phyloP scores from a whole-genome alignment of 2,888 invertebrate genomes.

The Taphrorychus bicolor region DNA sequence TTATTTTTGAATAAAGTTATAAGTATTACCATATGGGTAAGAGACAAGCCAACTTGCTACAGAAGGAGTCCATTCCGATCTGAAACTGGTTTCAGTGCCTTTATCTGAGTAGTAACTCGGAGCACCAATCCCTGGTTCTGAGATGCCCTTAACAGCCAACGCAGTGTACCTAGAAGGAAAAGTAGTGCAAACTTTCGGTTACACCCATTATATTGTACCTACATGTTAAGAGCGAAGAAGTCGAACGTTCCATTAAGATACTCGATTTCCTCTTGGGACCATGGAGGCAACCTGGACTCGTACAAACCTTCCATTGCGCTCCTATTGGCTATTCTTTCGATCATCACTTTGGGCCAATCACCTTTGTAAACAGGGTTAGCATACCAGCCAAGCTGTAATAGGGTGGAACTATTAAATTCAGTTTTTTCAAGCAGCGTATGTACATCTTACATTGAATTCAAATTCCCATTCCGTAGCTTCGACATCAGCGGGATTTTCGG shows the following conservation, averaged over 20 bases:
- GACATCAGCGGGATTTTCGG: constrained; percentile 39
- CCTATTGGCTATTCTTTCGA: constrained; percentile 63
- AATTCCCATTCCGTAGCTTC: constrained; percentile 42
- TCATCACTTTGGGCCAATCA: constrained; percentile 73
- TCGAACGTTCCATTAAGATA: constrained; percentile 70
- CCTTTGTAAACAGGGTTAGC: constrained; percentile 68
- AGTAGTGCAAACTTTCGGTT: background rate
- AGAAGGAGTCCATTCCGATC: constrained; percentile 24
- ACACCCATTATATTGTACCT: background rate
- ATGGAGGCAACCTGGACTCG: constrained; percentile 68
- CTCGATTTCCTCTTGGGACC: constrained; percentile 67
- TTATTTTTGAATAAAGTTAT: background rate
- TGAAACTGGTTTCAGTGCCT: constrained; percentile 8
- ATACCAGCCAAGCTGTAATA: constrained; percentile 46
- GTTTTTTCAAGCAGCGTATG: no score
- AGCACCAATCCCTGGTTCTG: constrained; percentile 25
- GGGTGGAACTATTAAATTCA: no score
- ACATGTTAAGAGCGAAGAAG: constrained; percentile 51
- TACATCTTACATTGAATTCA: constrained; percentile 42
- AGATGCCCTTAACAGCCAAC: constrained; percentile 3
- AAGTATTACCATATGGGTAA: constrained; percentile 32
- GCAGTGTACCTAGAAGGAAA: constrained; percentile 25
- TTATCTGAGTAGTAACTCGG: constrained; percentile 26
- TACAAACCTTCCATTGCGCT: constrained; percentile 60
- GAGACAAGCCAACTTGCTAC: constrained; percentile 29